Conservation (phyloP, 2,113 vertebrate genomes). For the Hemiprocne comata region DNA sequence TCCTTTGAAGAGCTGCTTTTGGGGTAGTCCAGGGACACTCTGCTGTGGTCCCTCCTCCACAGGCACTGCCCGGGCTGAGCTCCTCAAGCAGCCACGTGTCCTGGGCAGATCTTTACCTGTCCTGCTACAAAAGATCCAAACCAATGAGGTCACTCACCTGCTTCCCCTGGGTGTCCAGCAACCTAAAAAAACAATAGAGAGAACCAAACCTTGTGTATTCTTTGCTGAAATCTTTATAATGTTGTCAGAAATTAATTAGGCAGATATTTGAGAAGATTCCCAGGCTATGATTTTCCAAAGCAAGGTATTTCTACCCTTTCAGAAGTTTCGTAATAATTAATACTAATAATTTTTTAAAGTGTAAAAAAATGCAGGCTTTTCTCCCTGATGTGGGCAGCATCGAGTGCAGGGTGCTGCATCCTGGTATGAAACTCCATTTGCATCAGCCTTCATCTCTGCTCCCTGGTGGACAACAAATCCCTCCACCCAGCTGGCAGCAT, state of each 20-base stretch:
- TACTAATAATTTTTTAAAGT: too few species aligned
- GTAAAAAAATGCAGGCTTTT: not conserved
- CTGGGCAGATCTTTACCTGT: not conserved
- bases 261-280: not conserved
- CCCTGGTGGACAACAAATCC: not conserved
- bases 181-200: not conserved
- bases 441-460: not conserved
- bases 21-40: not conserved
- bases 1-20: not conserved
- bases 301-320: not conserved
- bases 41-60: rapidly evolving
- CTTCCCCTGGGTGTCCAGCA: rapidly evolving
- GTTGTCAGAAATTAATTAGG: not conserved
- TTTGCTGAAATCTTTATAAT: not conserved
- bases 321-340: not conserved
- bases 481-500: not conserved
- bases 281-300: not conserved
- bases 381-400: not conserved
- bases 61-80: not conserved
- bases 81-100: rapidly evolving
- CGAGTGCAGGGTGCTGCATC: not conserved
- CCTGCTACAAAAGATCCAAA: not conserved
- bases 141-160: too few species aligned
- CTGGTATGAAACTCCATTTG: not conserved
- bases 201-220: not conserved